Conservation (phyloP, 2,888 invertebrate genomes). For the Meta bourneti region DNA sequence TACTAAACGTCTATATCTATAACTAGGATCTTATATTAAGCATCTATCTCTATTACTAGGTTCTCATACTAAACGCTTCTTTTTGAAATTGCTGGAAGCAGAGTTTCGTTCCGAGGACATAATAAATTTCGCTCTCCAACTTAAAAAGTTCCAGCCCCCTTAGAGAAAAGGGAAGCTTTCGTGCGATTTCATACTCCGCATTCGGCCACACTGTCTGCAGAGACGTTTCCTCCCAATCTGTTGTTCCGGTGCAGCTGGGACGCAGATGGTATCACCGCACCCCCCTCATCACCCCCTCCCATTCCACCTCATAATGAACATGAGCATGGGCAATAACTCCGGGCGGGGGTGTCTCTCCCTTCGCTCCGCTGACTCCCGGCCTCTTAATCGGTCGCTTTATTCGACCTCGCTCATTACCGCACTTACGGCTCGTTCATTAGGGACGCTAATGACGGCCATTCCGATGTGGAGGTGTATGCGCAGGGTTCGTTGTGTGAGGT, state of each 20-base stretch:
- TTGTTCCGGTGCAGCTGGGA: constrained; percentile 65
- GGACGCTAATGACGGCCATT: constrained; percentile 4
- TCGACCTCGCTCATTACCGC: constrained; percentile 16
- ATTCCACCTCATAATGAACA: constrained; percentile 30
- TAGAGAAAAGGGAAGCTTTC: neutral
- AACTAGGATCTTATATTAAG: no score
- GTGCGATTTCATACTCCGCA: constrained; percentile 1
- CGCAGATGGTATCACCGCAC: constrained; percentile 56
- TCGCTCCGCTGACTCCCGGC: constrained; percentile 13
- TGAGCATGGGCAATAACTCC: constrained; percentile 38
- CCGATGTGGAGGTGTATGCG: neutral
- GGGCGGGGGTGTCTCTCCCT: constrained; percentile 37
- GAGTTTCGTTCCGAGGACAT: no score
- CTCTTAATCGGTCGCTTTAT: constrained; percentile 37
- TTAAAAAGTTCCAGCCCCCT: no score
- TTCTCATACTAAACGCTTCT: no score
- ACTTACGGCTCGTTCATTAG: constrained; percentile 16
- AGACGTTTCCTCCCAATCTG: constrained; percentile 72
- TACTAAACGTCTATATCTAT: no score
- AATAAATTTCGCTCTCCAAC: no score
- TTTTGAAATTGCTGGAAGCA: no score
- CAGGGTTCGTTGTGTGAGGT: constrained; percentile 11
- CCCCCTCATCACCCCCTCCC: constrained; percentile 9
- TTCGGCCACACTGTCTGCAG: constrained; percentile 31
- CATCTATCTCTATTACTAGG: no score